Evolutionary conservation across 2,797 vertebrate species (phyloP), one percentile per base, ranked within the genome.

Genomic region (Catostomus latipinnis): DNA sequence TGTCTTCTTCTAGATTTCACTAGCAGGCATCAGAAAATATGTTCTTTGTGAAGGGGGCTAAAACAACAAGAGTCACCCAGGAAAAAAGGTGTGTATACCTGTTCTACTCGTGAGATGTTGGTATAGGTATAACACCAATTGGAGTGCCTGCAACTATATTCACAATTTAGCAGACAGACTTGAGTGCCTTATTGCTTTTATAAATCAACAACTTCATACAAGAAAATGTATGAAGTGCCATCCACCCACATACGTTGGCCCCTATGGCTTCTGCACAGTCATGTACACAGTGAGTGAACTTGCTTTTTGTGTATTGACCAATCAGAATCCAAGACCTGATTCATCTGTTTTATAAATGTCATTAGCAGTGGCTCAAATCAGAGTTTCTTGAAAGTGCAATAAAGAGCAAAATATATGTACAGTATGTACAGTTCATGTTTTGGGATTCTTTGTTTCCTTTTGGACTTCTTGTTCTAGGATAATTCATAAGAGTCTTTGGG

Each of bases 401-500:
- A 58, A 10, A 10, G 16, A 14, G 1, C 9, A 8, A 60, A 60
- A 9, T 5, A 4, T 34, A 34, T 22, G 22, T 22, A 22, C 22
- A 22, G 22, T 22, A 1, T 22, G 14, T 60, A 60, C 2, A 60
- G 9, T 57, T 14, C 6, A 16, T 57, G 56, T 57, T 6, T 57
- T 57, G 14, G 22, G 5, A 57, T 1, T 8, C 1, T 2, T 2
- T 62, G 14, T 84, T 4, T 70, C 81, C 62, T 68, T 58, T 60
- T 60, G 13, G 8, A 8, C 13, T 81, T 71, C 2, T 45, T 56
- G 57, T 61, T 46, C 46, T 90, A 98, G 96, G 92, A 96, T 95
- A 81, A 95, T 98, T 92, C 98, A 97, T 92, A 95, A 96, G 94
- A 98, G 96, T 92, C 96, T 97, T 89, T 94, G 93, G 73, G 95